Base-by-base conservation (phyloP, 2,888 invertebrate genomes). In the Vesta saturnalis region DNA sequence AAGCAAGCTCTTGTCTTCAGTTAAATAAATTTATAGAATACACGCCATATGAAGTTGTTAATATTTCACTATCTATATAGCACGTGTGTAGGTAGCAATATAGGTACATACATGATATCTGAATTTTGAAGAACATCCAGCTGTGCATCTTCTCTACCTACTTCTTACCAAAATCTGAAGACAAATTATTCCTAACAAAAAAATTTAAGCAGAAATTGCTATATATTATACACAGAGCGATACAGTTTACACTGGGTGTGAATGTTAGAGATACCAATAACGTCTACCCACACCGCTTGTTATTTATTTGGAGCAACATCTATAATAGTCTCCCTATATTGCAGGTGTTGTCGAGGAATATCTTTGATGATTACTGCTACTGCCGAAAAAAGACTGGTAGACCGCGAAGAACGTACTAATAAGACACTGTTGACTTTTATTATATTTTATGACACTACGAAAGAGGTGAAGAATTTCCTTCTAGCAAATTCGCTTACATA, bases 321-420 rank as follows among this genome's bases (percentile, higher is more conserved):
- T 39, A 35, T 70, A 70, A 69, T 62, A 60, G 69, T 66, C 61
- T 47, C 54, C 62, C 59, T 66, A 70, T 63, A 62, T 66, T 49
- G 65, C 65, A 62, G 63, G 66, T 66, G 66, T 66, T 70, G 63
- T 54, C 69, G 55, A 66, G 66, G 69, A 64, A 69, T 69, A 57
- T 62, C 66, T 61, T 70, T 70, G 66, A 66, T 60, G 60, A 56
- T 66, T 52, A 35, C 39, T 63, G 39, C 54, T 66, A 62, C 61
- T 70, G 70, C 70, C 70, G 70, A 70, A 70, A 70, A 70, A 69
- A 68, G 68, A 68, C 68, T 56, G 47, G 68, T 68, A 68, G 68
- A 64, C 67, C 47, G 61, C 52, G 52, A 30, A 56, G 66, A 60
- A 55, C 58, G 55, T 35, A 52, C 61, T 67, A 67, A 67, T 67